Evolutionary conservation across 2,888 invertebrate genomes (phyloP).

Genomic region (Pocota personata): DNA sequence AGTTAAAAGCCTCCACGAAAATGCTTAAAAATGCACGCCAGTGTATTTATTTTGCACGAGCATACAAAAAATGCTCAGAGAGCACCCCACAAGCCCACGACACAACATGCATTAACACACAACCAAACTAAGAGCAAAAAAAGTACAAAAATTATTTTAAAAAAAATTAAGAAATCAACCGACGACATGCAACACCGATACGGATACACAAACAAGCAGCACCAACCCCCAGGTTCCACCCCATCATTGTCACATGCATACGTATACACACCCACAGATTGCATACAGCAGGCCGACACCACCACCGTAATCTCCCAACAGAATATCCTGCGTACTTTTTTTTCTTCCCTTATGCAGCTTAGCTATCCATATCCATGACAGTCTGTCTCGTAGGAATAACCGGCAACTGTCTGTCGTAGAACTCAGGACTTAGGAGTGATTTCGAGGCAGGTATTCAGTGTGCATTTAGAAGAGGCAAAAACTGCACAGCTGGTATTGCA

Average conservation of each 20-base stretch:
- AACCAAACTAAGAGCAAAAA: slow-evolving; percentile 53
- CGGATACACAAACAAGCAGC: slow-evolving; percentile 69
- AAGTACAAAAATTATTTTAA: slow-evolving; percentile 54
- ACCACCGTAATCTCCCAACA: slow-evolving; percentile 13
- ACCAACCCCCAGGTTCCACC: slow-evolving; percentile 58
- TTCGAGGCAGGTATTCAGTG: slow-evolving; percentile 9
- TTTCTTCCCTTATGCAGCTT: slow-evolving; percentile 20
- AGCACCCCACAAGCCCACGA: slow-evolving; percentile 47
- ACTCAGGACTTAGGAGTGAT: slow-evolving; percentile 8
- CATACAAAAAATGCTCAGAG: slow-evolving; percentile 10
- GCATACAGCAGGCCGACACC: slow-evolving; percentile 28
- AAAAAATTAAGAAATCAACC: slow-evolving; percentile 68
- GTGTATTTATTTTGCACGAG: slow-evolving; percentile 64
- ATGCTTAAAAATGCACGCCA: slow-evolving; percentile 69
- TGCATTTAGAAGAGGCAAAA: slow-evolving; percentile 8
- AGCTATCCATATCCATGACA: slow-evolving; percentile 35
- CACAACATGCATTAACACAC: slow-evolving; percentile 68
- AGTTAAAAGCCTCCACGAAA: slow-evolving; percentile 70
- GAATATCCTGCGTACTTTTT: slow-evolving; percentile 61
- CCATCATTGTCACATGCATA: slow-evolving; percentile 54
- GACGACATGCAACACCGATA: slow-evolving; percentile 70
- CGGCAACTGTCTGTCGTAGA: slow-evolving; percentile 60
- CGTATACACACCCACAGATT: slow-evolving; percentile 49
- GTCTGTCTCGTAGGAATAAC: slow-evolving; percentile 61
- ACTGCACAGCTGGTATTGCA: slow-evolving; percentile 52